phyloP scores from a whole-genome alignment of 2,113 vertebrate species.

The Columbina picui region DNA sequence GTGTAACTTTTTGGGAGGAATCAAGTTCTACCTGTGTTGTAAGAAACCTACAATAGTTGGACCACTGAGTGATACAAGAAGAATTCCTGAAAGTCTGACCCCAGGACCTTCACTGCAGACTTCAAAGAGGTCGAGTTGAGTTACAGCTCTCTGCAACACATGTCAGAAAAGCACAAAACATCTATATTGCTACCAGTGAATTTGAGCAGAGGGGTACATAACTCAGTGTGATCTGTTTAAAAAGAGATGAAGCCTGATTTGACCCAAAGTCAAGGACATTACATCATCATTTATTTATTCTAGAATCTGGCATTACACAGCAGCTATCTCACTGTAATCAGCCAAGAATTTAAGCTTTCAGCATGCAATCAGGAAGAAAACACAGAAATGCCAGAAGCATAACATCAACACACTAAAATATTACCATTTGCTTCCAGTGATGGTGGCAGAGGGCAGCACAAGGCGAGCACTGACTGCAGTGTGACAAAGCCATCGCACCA shows the following conservation, averaged over 20 bases:
- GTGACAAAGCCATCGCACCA: background rate
- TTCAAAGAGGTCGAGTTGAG: background rate
- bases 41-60: background rate
- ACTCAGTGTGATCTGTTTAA: background rate
- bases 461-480: background rate
- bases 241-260: constrained; percentile 10
- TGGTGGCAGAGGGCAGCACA: background rate
- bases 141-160: background rate
- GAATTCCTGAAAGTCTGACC: fast-evolving
- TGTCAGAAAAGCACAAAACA: background rate
- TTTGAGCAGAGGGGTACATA: background rate
- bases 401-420: constrained; percentile 21
- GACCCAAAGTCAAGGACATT: constrained; percentile 1
- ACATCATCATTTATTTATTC: constrained; percentile 34
- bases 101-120: background rate
- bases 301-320: constrained; percentile 29
- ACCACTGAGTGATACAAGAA: fast-evolving
- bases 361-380: background rate
- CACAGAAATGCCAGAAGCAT: background rate
- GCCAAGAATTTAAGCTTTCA: constrained; percentile 8
- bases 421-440: background rate
- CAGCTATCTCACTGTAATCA: background rate
- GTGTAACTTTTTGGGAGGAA: background rate
- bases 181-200: background rate
- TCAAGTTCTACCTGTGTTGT: background rate